Evolutionary conservation across 2,888 invertebrate genomes (phyloP).

Genomic region (Xestia ashworthii): DNA sequence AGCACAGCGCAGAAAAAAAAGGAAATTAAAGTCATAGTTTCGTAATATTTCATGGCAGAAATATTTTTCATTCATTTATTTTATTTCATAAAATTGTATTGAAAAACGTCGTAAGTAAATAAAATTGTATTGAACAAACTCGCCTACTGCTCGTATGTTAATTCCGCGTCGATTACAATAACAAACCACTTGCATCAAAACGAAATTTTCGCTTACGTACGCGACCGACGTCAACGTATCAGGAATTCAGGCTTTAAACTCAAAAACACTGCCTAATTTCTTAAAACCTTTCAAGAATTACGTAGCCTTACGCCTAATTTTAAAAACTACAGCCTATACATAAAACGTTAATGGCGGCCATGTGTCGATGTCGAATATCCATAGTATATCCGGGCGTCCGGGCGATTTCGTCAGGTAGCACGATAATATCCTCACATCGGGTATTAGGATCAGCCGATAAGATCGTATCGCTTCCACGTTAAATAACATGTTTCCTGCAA

Average conservation of each 20-base stretch:
- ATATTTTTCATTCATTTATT: too few species aligned
- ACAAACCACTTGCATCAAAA: too few species aligned
- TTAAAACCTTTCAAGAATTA: not conserved
- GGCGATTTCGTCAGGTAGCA: constrained; percentile 85
- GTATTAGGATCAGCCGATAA: constrained; percentile 88
- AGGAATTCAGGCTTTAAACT: not conserved
- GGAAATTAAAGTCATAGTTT: too few species aligned
- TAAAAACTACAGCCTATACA: constrained; percentile 72
- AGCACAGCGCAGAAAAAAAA: too few species aligned
- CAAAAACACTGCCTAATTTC: not conserved
- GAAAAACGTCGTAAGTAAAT: too few species aligned
- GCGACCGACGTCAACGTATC: too few species aligned
- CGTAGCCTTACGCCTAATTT: not conserved
- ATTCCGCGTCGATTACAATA: too few species aligned
- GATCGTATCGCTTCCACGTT: constrained; percentile 87
- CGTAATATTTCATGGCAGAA: too few species aligned
- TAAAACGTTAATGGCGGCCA: constrained; percentile 70
- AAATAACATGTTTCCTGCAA: constrained; percentile 91
- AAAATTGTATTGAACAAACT: too few species aligned
- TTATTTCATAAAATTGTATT: too few species aligned
- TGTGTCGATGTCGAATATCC: constrained; percentile 83
- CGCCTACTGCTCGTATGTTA: too few species aligned
- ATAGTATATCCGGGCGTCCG: constrained; percentile 81
- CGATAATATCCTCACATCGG: constrained; percentile 90
- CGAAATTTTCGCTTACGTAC: too few species aligned